Evolutionary conservation across 2,888 invertebrate genomes (phyloP), one percentile per base, ranked within the genome.

Genomic region (Microctonus aethiopoides): DNA sequence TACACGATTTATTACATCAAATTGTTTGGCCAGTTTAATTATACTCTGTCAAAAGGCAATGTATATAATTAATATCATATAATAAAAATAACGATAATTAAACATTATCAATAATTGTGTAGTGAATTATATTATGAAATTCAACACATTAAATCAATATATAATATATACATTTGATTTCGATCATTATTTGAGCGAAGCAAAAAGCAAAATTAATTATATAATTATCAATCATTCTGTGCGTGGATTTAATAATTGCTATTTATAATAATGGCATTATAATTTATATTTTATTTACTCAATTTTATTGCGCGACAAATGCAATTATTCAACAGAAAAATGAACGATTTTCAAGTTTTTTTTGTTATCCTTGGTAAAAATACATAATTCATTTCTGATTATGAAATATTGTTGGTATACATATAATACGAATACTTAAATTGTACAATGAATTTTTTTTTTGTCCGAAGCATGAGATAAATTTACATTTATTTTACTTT

Each of bases 171-270:
- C n/a, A n/a, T n/a, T n/a, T n/a, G n/a, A n/a, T n/a, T n/a, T n/a
- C n/a, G n/a, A n/a, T n/a, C n/a, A n/a, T n/a, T n/a, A n/a, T n/a
- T n/a, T n/a, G n/a, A n/a, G n/a, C n/a, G n/a, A n/a, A n/a, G n/a
- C n/a, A n/a, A n/a, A n/a, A n/a, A n/a, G n/a, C n/a, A 16, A 32
- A 20, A 34, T 59, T 11, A 9, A 36, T 57, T 72, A 74, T 71
- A 71, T 73, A 71, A 74, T 75, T 77, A 78, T 74, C 79, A 79
- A 80, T 78, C 78, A 79, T 78, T 79, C 79, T 74, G 60, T 62
- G 80, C 81, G 80, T 73, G 78, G 80, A 80, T 77, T 39, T 75
- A 74, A 71, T 72, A 77, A 41, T 60, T 34, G 69, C 75, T 81
- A 81, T 77, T 80, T 81, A 81, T 76, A 74, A 71, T 63, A 63